Evolutionary conservation across 2,888 invertebrate species (phyloP).

Genomic region (Caenorhabditis wallacei): DNA sequence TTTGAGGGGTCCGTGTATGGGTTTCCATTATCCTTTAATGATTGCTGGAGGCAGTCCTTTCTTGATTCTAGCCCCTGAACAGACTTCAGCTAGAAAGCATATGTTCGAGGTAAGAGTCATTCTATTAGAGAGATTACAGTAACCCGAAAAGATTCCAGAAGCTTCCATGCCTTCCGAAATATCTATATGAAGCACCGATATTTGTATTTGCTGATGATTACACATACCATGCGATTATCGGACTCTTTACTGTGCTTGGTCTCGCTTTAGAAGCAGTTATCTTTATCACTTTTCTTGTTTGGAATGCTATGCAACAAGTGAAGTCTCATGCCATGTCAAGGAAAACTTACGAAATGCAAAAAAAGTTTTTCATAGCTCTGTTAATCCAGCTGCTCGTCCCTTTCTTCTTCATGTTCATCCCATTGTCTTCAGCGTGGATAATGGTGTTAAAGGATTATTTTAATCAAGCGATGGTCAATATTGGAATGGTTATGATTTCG

Average conservation of each 20-base stretch:
- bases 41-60: no score
- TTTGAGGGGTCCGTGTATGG: no score
- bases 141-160: background rate
- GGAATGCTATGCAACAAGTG: background rate
- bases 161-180: constrained; percentile 2
- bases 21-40: no score
- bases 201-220: constrained; percentile 11
- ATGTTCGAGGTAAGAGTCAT: no score
- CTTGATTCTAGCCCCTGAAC: no score
- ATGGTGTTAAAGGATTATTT: background rate
- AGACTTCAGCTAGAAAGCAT: no score
- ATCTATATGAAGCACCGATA: background rate
- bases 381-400: background rate
- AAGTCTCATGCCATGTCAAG: background rate
- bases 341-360: constrained; percentile 11
- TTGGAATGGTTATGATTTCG: background rate
- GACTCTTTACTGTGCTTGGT: background rate
- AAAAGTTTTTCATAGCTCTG: background rate
- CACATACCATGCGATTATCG: background rate
- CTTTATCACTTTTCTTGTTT: background rate
- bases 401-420: no score
- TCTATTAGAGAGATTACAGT: background rate
- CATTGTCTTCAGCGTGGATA: no score
- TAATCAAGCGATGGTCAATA: background rate
- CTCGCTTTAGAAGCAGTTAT: no score